Conservation (phyloP, 2,113 vertebrate genomes). For the Micronisus gabar region DNA sequence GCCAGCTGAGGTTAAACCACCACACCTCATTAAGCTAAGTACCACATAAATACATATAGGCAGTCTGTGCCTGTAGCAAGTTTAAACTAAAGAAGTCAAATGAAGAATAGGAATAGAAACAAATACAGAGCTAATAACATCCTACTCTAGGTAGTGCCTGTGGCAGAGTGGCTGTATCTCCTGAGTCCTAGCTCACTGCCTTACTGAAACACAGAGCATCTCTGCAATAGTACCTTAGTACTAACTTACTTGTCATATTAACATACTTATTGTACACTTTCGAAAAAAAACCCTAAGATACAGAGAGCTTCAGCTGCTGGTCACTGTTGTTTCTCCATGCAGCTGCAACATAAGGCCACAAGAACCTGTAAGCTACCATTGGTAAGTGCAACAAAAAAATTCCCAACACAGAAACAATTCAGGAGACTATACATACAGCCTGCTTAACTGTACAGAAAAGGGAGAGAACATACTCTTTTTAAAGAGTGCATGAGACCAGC, state of each 20-base stretch:
- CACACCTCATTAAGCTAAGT: not conserved
- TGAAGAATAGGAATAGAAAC: not conserved
- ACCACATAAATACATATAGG: not conserved
- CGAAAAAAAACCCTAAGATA: not conserved
- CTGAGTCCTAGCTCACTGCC: not conserved
- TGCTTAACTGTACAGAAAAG: not conserved
- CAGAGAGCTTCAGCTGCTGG: not conserved
- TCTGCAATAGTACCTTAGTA: not conserved
- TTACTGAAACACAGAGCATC: not conserved
- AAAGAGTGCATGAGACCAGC: not conserved
- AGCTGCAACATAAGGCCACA: not conserved
- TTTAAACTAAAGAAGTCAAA: not conserved
- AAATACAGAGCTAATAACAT: not conserved
- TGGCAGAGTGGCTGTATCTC: not conserved
- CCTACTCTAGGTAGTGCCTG: not conserved
- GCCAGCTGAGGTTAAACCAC: too few relatives aligned
- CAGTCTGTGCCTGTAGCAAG: not conserved
- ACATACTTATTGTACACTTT: not conserved
- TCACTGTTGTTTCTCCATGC: not conserved
- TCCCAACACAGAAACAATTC: not conserved
- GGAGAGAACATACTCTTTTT: not conserved
- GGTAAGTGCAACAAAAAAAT: not conserved
- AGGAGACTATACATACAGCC: not conserved
- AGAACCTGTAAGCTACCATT: not conserved
- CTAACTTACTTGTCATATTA: not conserved